Evolutionary conservation across 2,888 invertebrate genomes (phyloP).

Genomic region (Neoascia interrupta): DNA sequence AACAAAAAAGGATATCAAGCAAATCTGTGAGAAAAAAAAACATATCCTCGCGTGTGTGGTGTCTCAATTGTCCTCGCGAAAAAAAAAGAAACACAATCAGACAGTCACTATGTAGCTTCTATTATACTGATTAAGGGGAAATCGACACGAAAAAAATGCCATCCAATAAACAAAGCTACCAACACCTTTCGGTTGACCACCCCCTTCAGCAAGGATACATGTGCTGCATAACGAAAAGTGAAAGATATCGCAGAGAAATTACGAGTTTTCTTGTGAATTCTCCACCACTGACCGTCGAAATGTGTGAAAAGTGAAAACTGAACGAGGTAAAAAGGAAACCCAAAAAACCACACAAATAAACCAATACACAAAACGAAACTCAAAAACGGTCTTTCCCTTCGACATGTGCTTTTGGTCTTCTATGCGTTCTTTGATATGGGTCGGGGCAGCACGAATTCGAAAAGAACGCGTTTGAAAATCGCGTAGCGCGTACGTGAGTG

Average conservation of each 20-base stretch:
- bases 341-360: constrained; percentile 14
- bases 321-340: constrained; percentile 7
- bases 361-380: constrained; percentile 20
- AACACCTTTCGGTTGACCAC: constrained; percentile 24
- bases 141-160: constrained; percentile 26
- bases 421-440: constrained; percentile 33
- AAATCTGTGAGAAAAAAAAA: not conserved
- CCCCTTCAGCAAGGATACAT: constrained; percentile 39
- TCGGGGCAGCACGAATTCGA: constrained; percentile 50
- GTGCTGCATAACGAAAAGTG: constrained; percentile 54
- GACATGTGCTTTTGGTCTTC: constrained; percentile 58
- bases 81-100: constrained; percentile 23
- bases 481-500: constrained; percentile 8
- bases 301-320: constrained; percentile 61
- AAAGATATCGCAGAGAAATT: constrained; percentile 37
- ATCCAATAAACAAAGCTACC: constrained; percentile 52
- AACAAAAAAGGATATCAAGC: not conserved
- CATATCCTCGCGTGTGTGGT: constrained; percentile 4
- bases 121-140: constrained; percentile 37
- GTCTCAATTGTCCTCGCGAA: constrained; percentile 10
- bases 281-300: constrained; percentile 53
- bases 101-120: constrained; percentile 44
- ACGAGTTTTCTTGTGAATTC: constrained; percentile 29
- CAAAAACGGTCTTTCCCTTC: constrained; percentile 51
- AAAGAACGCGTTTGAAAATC: constrained; percentile 54